A percentile compares a stretch with the other conserved stretches of the same genome.
These are phyloP conservation scores for Polymixis flavicincta DNA, from an alignment of 2,888 invertebrate species.

Conservation along the genomic window DNA sequence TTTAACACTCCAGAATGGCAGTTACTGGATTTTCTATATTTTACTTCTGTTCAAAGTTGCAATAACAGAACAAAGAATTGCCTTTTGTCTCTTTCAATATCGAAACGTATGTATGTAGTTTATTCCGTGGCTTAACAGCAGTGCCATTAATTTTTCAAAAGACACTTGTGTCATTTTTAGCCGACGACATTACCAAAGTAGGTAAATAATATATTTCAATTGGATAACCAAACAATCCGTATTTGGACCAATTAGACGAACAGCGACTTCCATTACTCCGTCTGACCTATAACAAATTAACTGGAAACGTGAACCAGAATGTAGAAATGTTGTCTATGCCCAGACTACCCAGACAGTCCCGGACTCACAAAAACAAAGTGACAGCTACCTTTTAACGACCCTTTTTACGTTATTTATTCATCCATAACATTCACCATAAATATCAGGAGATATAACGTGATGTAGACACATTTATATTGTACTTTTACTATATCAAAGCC, in stretches of 20 bases:
- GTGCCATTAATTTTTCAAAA: neutral
- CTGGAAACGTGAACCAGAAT: constrained; percentile 33
- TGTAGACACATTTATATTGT: constrained; percentile 42
- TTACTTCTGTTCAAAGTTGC: neutral
- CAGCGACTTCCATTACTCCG: constrained; percentile 47
- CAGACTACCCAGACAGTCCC: constrained; percentile 21
- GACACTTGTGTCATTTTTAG: neutral
- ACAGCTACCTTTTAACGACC: constrained; percentile 44
- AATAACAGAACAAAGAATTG: neutral
- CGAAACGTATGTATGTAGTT: neutral
- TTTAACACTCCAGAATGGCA: neutral
- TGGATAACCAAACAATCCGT: constrained; percentile 43
- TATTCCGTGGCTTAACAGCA: neutral
- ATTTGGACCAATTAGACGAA: constrained; percentile 46
- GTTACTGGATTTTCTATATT: neutral
- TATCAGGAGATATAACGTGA: constrained; percentile 29
- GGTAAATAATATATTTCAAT: constrained; percentile 21
- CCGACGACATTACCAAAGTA: neutral
- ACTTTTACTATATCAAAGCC: constrained; percentile 36
- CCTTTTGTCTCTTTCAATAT: neutral
- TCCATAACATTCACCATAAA: constrained; percentile 53
- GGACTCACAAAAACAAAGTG: constrained; percentile 32
- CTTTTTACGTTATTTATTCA: constrained; percentile 53
- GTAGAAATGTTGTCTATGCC: constrained; percentile 12
- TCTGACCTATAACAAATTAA: constrained; percentile 50